These are phyloP conservation scores for Argyrosomus japonicus DNA, from an alignment of 2,113 vertebrate genomes.

Conservation along the genomic window DNA sequence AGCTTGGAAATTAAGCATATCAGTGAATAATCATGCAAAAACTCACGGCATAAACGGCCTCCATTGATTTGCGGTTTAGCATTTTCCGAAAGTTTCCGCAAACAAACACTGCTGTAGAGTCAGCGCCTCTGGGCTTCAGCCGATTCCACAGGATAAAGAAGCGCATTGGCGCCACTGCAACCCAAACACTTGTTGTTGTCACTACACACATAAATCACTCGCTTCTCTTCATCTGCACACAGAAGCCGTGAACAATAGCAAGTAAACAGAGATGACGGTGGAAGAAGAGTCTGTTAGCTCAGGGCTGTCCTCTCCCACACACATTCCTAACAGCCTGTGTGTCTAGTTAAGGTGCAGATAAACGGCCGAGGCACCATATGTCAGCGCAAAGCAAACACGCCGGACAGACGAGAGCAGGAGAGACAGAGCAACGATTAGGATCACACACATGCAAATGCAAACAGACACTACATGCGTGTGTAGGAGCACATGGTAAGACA, in stretches of 20 bases:
- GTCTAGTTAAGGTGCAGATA: conserved; percentile 65
- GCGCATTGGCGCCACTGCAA: conserved; percentile 57
- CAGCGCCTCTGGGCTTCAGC: conserved; percentile 33
- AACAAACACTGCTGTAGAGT: conserved; percentile 26
- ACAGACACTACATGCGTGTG: neutral
- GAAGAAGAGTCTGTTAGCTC: conserved; percentile 64
- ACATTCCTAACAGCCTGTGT: conserved; percentile 62
- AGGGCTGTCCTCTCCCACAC: conserved; percentile 63
- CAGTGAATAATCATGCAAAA: conserved; percentile 2
- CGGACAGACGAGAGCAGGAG: conserved; percentile 15
- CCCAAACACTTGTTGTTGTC: conserved; percentile 76
- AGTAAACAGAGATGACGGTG: conserved; percentile 71
- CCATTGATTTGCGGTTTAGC: neutral
- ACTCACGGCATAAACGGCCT: neutral
- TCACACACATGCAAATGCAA: conserved; percentile 50
- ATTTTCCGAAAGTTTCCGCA: conserved; percentile 30
- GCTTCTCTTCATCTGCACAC: conserved; percentile 55
- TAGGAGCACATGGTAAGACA: neutral
- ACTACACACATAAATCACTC: conserved; percentile 69
- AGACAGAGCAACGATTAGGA: conserved; percentile 21
- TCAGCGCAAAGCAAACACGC: conserved; percentile 75
- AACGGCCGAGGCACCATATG: conserved; percentile 49
- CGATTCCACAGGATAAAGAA: conserved; percentile 45
- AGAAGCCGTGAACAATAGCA: conserved; percentile 75
- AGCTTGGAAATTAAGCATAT: neutral